A percentile compares a stretch with the other conserved stretches of the same genome.
phyloP scores from a whole-genome alignment of 2,797 vertebrate species.

The Peromyscus melanophrys region DNA sequence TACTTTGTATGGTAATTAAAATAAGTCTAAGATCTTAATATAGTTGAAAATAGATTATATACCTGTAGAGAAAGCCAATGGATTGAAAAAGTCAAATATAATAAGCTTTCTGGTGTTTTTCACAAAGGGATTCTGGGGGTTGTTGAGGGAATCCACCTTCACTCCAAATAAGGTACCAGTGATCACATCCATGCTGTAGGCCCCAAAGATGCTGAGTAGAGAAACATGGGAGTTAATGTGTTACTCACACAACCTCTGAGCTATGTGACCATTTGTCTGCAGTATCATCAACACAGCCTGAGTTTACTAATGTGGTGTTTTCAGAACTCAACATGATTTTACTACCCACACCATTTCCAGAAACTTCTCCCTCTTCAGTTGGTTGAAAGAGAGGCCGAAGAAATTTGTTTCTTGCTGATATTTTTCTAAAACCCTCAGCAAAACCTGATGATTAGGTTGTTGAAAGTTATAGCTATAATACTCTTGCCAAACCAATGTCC shows the following conservation, averaged over 20 bases:
- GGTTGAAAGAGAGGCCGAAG: not conserved
- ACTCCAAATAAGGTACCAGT: not conserved
- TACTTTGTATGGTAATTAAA: not conserved
- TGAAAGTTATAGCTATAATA: too few species aligned
- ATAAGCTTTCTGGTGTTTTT: not conserved
- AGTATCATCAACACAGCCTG: too few species aligned
- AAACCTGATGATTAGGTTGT: not conserved
- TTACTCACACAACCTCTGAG: not conserved
- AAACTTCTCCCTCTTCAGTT: not conserved
- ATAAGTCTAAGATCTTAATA: not conserved
- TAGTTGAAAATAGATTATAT: not conserved
- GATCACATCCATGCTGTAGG: not conserved
- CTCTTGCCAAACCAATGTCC: too few species aligned
- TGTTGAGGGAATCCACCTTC: not conserved
- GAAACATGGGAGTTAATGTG: not conserved
- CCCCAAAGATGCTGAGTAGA: not conserved
- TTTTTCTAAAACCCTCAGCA: not conserved
- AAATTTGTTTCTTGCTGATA: not conserved
- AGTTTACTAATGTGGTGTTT: too few species aligned
- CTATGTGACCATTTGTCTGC: not conserved
- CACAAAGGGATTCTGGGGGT: not conserved
- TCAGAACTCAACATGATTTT: too few species aligned
- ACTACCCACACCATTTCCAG: not conserved
- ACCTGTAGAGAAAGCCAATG: not conserved
- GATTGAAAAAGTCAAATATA: not conserved